These are phyloP conservation scores for Mercenaria mercenaria DNA, from an alignment of 1,140 invertebrate genomes.

Conservation along the genomic window DNA sequence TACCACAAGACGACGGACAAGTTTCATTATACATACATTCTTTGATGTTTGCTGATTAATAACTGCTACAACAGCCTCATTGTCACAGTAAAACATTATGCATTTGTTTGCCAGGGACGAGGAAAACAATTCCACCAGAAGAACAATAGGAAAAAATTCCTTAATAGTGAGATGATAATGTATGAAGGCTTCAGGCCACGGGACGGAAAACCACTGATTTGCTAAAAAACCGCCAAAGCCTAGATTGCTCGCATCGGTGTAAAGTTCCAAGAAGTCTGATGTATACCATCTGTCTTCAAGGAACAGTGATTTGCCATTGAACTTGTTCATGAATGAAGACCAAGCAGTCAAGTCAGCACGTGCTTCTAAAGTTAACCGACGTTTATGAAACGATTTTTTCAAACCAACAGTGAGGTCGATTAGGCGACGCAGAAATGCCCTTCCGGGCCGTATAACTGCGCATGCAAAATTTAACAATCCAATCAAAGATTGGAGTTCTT, in stretches of 20 bases:
- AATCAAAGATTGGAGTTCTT: constrained; percentile 58
- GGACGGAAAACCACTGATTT: not conserved
- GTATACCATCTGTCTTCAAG: not conserved
- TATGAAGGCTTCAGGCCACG: not conserved
- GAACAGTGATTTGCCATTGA: not conserved
- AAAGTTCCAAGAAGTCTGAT: not conserved
- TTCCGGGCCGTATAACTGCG: not conserved
- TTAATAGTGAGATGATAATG: not conserved
- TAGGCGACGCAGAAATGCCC: constrained; percentile 61
- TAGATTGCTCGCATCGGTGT: not conserved
- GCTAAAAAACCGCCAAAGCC: not conserved
- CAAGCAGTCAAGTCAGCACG: not conserved
- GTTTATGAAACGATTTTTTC: not conserved
- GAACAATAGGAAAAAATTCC: constrained; percentile 21
- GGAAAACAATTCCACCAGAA: not conserved
- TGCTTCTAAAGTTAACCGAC: not conserved
- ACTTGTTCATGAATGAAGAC: not conserved
- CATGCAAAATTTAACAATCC: constrained; percentile 66
- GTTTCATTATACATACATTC: not conserved
- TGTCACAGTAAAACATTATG: constrained; percentile 11
- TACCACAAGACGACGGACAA: constrained; percentile 18
- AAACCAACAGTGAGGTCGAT: constrained; percentile 42
- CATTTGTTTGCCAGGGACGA: not conserved
- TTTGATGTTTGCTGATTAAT: constrained; percentile 30
- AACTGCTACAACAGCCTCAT: constrained; percentile 11